Base-by-base conservation (phyloP, 2,113 vertebrate genomes). In the Fulica atra region DNA sequence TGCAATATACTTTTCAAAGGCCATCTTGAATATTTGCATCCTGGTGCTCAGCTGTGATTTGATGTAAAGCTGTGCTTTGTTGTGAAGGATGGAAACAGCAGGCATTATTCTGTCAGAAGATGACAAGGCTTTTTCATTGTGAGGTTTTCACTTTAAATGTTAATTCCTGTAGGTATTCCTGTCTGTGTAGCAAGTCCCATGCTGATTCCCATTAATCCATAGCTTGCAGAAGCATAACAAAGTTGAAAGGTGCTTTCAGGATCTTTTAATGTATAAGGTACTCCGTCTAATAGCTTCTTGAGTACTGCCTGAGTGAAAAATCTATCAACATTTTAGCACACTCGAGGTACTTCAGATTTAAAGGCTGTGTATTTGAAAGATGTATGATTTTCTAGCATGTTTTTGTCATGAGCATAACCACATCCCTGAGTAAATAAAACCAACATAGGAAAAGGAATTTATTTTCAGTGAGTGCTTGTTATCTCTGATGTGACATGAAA, bases 191-290 rank as follows among this genome's bases (percentile, higher is more conserved):
- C 15, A 84, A 78, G 56, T 84, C 48, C 35, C 38, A 28, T 60
- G 81, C 56, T 76, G 53, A 76, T 78, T 91, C 44, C 24, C n/a
- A 80, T 83, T 92, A 90, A 88, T 86, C 72, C 44, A 63, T 70
- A 83, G 14, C 36, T 93, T 77, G 59, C 33, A 80, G 54, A 88
- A 83, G 11, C 36, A 63, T 53, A 44, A 63, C 35, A 61, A 72
- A 63, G 54, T 84, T 92, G 21, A 91, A 92, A 95, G 44, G 10
- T 69, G 13, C 16, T 91, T 91, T 96, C 48, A 87, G 25, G 26
- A 50, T 79, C 61, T 81, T 88, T 79, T 73, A 48, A 69, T 38
- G 11, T 42, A 12, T 16, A 81, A 86, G 24, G 31, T 87, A 28
- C 28, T 81, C 33, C 70, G 15, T 59, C 26, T 93, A 77, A 88